These are phyloP conservation scores for Sebastiscus tertius DNA, from an alignment of 2,797 vertebrate genomes.

Conservation along the genomic window DNA sequence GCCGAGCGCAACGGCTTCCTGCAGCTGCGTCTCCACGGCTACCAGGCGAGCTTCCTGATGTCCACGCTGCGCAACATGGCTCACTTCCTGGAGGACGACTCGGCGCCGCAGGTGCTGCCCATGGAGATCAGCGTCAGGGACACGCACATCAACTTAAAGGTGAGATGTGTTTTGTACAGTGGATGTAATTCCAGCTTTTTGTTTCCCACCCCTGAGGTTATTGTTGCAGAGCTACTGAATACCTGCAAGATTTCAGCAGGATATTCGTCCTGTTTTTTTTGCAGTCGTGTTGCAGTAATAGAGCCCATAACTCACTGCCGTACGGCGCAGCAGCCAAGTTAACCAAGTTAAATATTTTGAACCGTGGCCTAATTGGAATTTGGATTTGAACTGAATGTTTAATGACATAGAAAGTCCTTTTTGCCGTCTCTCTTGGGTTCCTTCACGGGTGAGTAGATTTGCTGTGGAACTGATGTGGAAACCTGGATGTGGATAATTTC, in stretches of 20 bases:
- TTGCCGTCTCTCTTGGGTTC: constrained; percentile 3
- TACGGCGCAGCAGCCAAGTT: not conserved
- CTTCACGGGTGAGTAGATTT: constrained; percentile 25
- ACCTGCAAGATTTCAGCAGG: not conserved
- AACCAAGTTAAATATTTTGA: constrained; percentile 49
- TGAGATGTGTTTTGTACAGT: constrained; percentile 48
- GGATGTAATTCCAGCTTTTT: not conserved
- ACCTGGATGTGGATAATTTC: constrained; percentile 30
- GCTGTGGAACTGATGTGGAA: constrained; percentile 24
- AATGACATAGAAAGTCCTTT: constrained; percentile 43
- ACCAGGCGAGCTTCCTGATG: constrained; percentile 91
- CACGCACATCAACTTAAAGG: constrained; percentile 91
- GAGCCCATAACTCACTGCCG: constrained; percentile 23
- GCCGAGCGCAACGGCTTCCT: constrained; percentile 95
- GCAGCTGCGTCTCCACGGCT: constrained; percentile 90
- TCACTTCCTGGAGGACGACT: constrained; percentile 93
- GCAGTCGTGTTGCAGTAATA: not conserved
- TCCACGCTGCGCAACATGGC: constrained; percentile 93
- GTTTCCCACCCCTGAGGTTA: not conserved
- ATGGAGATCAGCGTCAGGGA: constrained; percentile 95
- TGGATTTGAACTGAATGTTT: constrained; percentile 48
- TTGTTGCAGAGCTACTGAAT: not conserved
- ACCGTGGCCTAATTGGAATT: constrained; percentile 42
- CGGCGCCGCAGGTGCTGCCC: constrained; percentile 90
- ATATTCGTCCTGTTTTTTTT: constrained; percentile 21